Conservation (phyloP, 2,113 vertebrate genomes). For the Piaya cayana region DNA sequence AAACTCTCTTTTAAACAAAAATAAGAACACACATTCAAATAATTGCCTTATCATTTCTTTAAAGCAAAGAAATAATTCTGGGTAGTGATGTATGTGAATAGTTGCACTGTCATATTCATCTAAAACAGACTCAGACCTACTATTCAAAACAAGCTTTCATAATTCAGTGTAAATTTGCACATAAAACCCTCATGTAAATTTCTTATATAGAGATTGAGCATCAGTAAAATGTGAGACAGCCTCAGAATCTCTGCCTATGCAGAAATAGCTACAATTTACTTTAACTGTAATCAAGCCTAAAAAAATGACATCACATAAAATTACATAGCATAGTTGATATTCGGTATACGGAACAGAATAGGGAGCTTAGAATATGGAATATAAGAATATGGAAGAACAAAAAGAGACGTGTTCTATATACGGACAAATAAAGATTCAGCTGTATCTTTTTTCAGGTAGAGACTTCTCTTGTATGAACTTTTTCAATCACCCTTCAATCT, state of each 20-base stretch:
- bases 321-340: background rate
- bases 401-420: background rate
- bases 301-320: background rate
- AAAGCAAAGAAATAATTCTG: background rate
- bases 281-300: background rate
- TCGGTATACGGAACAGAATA: background rate
- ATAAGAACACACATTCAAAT: background rate
- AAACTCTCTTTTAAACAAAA: background rate
- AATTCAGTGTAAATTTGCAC: background rate
- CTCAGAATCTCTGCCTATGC: background rate
- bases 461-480: background rate
- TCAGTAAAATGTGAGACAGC: background rate
- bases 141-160: background rate
- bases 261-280: background rate
- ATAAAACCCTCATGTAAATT: accelerated
- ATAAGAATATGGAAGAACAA: background rate
- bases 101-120: background rate
- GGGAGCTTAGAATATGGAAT: background rate
- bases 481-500: background rate
- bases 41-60: background rate
- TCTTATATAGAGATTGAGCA: background rate
- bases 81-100: background rate
- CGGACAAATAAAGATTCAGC: background rate
- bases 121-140: background rate
- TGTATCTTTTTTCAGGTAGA: background rate